Base-by-base conservation (phyloP, 2,888 invertebrate genomes). In the Perithous albicinctus region DNA sequence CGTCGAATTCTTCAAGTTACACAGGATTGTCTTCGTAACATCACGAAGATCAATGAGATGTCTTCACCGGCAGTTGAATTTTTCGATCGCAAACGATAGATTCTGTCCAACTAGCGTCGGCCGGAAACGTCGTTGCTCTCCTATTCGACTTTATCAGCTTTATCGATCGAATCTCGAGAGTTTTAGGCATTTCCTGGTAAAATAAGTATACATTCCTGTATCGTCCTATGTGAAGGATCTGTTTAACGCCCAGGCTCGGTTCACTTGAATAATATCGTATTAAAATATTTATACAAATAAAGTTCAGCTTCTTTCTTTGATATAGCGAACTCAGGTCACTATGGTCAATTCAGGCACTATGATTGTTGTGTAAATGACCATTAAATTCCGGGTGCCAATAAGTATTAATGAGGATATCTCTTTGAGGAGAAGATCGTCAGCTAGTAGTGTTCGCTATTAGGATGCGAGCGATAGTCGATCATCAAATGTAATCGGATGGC, bases 401-500 rank as follows among this genome's bases (percentile, higher is more conserved):
- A 67, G 23, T 2, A 4, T 5, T 10, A 26, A 54, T 7, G 15
- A 2, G 5, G 10, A 26, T 15, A 0, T 54, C 3, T 12, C 26
- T 1, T 2, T 2, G 8, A 12, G 23, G 29, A n/a, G 8, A n/a
- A n/a, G 4, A 56, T 12, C 15, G 63, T 20, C 20, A 26, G 18
- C 43, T 66, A 75, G 67, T 66, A 4, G 29, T 5, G 29, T 29
- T n/a, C 29, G 29, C 29, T 5, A 5, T 5, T 29, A 59, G 54
- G 41, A 8, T 63, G 51, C 74, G 63, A 82, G 76, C 78, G 74
- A 48, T 77, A 46, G 74, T 77, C 51, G 51, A 63, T 20, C 75
- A 85, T 73, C 88, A 92, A 86, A 92, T 92, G 82, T 92, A 92
- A 82, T 92, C 92, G 84, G 92, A 92, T 12, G 92, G 90, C 61